Evolutionary conservation across 2,113 vertebrate genomes (phyloP), one percentile per base, ranked within the genome.

Genomic region (Gobio gobio): DNA sequence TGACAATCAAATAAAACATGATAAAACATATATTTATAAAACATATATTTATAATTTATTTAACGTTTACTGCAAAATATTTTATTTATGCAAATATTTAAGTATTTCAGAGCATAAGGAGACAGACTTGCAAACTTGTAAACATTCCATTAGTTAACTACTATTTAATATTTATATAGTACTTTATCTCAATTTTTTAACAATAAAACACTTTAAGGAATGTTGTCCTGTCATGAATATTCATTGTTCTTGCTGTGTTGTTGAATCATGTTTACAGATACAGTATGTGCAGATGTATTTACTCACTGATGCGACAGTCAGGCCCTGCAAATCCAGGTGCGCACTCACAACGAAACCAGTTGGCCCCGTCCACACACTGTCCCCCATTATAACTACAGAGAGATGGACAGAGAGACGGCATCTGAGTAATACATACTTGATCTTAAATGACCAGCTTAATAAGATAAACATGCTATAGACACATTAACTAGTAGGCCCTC

Each of bases 261-360:
- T 20, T n/a, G 8, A 5, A 20, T 36, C 20, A 36, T 43, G 2
- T 43, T 59, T 40, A 81, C 61, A 81, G 10, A n/a, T 22, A 22
- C 51, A 54, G 54, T 56, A 59, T 36, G 3, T 51, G 13, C 24
- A 29, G 68, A 43, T 61, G 20, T 40, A 59, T 75, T 86, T 80
- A 95, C 98, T 99, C 94, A 99, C 98, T 99, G 88, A 99, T 99
- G 91, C 97, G 96, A 85, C 98, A 99, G 93, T 99, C 97, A 0
- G 98, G 97, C 45, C 98, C 98, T 3, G 97, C 97, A 51, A 99
- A 99, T 24, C 97, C 98, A 0, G 96, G 95, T 0, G 97, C 96
- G 0, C 98, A 99, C 78, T 98, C 96, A 36, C 98, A 99, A 45
- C 97, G 96, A 89, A 99, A 99, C 98, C 98, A 99, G 93, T 99